Percentiles rank a stretch among this genome's conserved stretches.
Conservation (phyloP, 2,113 vertebrate species). For the Otolemur garnettii region DNA sequence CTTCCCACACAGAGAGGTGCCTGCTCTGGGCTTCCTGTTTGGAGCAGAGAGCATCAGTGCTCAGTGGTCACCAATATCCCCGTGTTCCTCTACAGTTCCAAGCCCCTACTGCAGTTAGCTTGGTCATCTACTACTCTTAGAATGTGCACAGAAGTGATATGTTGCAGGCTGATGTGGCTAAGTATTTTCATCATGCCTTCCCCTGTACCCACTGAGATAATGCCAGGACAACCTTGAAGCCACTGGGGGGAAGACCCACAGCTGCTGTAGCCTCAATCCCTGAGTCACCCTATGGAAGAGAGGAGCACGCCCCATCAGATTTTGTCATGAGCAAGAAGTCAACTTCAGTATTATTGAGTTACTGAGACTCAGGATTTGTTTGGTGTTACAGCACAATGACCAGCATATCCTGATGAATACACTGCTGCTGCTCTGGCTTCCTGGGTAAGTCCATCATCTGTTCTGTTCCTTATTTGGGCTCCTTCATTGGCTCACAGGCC, state of each 20-base stretch:
- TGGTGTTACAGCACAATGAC: background rate
- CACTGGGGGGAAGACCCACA: background rate
- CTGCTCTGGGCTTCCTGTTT: background rate
- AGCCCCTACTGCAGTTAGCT: background rate
- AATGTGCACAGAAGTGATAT: background rate
- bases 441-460: background rate
- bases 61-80: no score
- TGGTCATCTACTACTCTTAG: background rate
- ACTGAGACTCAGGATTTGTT: background rate
- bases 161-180: background rate
- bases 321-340: background rate
- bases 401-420: accelerated
- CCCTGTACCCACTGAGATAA: background rate
- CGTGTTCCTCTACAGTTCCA: background rate
- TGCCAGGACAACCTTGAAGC: background rate
- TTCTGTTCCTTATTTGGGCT: background rate
- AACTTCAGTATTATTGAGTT: no score
- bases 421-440: background rate
- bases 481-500: background rate
- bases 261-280: background rate
- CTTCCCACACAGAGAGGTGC: background rate
- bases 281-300: background rate
- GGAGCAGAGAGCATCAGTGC: background rate
- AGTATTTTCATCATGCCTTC: no score
- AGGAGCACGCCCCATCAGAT: background rate